phyloP scores from a whole-genome alignment of 2,888 invertebrate species.

The Tanypteryx hageni region DNA sequence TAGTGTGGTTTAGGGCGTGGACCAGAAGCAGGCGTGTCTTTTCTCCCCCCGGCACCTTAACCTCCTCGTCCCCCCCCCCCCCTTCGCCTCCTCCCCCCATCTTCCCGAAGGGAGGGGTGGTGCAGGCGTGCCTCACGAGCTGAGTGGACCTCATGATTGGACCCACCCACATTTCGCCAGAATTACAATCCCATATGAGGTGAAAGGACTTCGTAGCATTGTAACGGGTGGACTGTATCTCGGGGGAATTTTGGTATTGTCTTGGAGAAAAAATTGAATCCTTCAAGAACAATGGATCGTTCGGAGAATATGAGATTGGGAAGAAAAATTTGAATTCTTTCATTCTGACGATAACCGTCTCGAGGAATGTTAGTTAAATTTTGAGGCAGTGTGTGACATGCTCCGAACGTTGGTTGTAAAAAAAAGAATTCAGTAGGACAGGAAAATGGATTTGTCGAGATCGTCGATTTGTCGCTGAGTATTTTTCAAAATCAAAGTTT shows the following conservation, averaged over 20 bases:
- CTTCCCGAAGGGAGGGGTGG: slow-evolving; percentile 14
- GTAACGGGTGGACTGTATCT: slow-evolving; percentile 36
- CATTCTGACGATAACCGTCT: background rate
- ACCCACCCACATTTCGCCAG: slow-evolving; percentile 61
- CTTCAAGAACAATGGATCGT: slow-evolving; percentile 61
- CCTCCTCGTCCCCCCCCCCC: background rate
- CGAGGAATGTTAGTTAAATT: background rate
- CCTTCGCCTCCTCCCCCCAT: background rate
- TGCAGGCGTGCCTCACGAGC: slow-evolving; percentile 48
- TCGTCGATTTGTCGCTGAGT: no score
- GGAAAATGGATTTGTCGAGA: no score
- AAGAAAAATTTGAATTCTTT: slow-evolving; percentile 24
- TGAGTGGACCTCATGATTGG: slow-evolving; percentile 26
- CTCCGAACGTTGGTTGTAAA: background rate
- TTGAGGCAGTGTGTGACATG: background rate
- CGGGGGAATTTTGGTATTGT: slow-evolving; percentile 28
- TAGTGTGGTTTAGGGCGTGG: slow-evolving; percentile 51
- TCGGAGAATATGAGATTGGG: background rate
- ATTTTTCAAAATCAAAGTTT: no score
- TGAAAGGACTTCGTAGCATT: slow-evolving; percentile 39
- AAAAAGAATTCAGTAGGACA: background rate
- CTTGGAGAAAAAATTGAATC: slow-evolving; percentile 36
- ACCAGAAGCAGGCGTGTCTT: slow-evolving; percentile 45
- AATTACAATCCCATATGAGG: slow-evolving; percentile 46
- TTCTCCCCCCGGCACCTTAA: background rate